A percentile compares a stretch with the other conserved stretches of the same genome.
phyloP scores from a whole-genome alignment of 1,140 invertebrate species.

The Micrasema minimum region DNA sequence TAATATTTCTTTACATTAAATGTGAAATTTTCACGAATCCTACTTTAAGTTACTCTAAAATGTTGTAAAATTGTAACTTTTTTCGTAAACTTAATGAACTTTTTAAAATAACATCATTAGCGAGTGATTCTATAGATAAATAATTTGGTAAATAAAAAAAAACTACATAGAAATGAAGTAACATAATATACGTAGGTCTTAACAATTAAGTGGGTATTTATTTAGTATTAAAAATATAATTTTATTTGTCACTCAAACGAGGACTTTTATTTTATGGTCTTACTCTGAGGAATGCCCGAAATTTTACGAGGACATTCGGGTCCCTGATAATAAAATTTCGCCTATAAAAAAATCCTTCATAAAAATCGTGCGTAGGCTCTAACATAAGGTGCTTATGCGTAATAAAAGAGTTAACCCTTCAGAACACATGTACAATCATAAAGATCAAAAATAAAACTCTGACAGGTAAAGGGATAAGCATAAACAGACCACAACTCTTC shows the following conservation, averaged over 20 bases:
- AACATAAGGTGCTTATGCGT: constrained; percentile 15
- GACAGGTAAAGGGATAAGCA: constrained; percentile 44
- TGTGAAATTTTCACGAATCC: too few relatives aligned
- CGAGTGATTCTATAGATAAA: too few relatives aligned
- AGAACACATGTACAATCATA: constrained; percentile 53
- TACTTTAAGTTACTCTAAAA: too few relatives aligned
- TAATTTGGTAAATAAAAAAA: too few relatives aligned
- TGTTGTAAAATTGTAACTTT: too few relatives aligned
- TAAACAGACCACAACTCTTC: constrained; percentile 28
- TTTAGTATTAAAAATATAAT: neutral
- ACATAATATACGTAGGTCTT: too few relatives aligned
- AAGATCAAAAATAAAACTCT: constrained; percentile 42
- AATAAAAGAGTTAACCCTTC: constrained; percentile 53
- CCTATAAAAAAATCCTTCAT: constrained; percentile 42
- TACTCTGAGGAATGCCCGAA: constrained; percentile 3
- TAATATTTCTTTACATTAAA: too few relatives aligned
- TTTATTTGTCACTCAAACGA: neutral
- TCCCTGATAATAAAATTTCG: constrained; percentile 45
- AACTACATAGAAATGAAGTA: too few relatives aligned
- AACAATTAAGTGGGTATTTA: too few relatives aligned
- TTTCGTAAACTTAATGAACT: too few relatives aligned
- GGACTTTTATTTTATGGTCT: too few relatives aligned
- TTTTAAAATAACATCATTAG: too few relatives aligned
- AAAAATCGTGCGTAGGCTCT: constrained; percentile 23
- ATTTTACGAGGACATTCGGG: constrained; percentile 49